These are phyloP conservation scores for Lutraria lutraria DNA, from an alignment of 2,888 invertebrate genomes.

Conservation along the genomic window DNA sequence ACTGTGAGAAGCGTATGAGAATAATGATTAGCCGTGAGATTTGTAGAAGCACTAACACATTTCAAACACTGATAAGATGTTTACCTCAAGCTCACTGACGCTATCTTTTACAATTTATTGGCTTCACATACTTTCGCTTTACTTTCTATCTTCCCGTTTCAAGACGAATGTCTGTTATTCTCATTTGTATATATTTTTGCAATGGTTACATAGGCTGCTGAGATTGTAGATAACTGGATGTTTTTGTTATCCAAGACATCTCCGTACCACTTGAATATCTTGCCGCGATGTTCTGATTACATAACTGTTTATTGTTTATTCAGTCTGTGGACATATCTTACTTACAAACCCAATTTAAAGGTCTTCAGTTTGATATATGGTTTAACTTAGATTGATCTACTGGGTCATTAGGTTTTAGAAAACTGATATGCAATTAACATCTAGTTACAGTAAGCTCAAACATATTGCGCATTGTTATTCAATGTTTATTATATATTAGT, in stretches of 20 bases:
- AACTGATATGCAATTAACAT: background rate
- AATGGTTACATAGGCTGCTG: conserved; percentile 14
- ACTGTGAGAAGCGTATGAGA: background rate
- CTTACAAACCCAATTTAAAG: background rate
- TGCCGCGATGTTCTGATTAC: background rate
- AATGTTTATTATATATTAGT: background rate
- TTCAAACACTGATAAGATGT: conserved; percentile 26
- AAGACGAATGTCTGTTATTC: conserved; percentile 15
- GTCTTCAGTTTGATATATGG: background rate
- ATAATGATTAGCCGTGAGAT: background rate
- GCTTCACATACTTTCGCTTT: conserved; percentile 16
- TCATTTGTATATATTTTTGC: conserved; percentile 9
- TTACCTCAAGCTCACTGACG: background rate
- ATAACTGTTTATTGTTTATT: background rate
- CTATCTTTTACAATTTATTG: background rate
- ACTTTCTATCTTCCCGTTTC: conserved; percentile 19
- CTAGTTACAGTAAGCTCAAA: background rate
- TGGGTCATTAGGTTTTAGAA: background rate
- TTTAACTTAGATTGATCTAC: background rate
- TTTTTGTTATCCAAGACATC: conserved; percentile 21
- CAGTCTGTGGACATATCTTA: background rate
- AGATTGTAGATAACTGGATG: background rate
- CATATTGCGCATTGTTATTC: background rate
- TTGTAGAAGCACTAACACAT: conserved; percentile 7
- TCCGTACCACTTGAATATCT: background rate